Conservation (phyloP, 2,797 vertebrate genomes). For the Lagothrix lagotricha region DNA sequence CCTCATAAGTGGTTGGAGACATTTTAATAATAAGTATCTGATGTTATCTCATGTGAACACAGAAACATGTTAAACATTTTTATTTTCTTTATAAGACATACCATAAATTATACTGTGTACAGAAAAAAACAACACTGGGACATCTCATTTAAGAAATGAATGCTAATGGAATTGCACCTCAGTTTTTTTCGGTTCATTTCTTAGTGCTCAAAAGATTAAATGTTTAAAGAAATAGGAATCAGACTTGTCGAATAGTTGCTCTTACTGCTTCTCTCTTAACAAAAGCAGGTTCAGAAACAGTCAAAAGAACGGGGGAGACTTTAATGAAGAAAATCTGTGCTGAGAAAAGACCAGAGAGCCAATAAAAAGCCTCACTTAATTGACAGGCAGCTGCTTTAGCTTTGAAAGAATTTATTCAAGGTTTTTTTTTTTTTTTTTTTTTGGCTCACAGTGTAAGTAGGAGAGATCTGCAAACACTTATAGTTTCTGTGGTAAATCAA, state of each 20-base stretch:
- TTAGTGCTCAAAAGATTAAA: constrained; percentile 28
- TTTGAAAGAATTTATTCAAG: neutral
- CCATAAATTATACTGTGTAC: neutral
- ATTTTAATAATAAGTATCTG: neutral
- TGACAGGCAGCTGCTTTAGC: constrained; percentile 33
- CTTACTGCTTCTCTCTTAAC: neutral
- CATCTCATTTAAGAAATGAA: neutral
- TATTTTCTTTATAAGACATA: neutral
- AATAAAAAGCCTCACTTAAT: constrained; percentile 36
- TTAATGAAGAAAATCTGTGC: constrained; percentile 59
- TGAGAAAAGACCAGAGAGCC: neutral
- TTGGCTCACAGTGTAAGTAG: neutral
- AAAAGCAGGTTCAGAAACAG: constrained; percentile 48
- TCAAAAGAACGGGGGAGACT: neutral
- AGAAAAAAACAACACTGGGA: neutral
- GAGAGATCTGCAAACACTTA: neutral
- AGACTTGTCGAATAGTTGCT: neutral
- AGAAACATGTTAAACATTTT: neutral
- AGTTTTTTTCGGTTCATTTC: neutral
- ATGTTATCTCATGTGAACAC: neutral
- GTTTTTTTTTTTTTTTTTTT: neutral
- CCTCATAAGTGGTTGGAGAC: neutral
- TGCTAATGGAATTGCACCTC: neutral
- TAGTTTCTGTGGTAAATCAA: constrained; percentile 50
- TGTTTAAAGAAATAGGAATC: constrained; percentile 43